Evolutionary conservation across 2,113 vertebrate genomes (phyloP).

Genomic region (Okapia johnstoni): DNA sequence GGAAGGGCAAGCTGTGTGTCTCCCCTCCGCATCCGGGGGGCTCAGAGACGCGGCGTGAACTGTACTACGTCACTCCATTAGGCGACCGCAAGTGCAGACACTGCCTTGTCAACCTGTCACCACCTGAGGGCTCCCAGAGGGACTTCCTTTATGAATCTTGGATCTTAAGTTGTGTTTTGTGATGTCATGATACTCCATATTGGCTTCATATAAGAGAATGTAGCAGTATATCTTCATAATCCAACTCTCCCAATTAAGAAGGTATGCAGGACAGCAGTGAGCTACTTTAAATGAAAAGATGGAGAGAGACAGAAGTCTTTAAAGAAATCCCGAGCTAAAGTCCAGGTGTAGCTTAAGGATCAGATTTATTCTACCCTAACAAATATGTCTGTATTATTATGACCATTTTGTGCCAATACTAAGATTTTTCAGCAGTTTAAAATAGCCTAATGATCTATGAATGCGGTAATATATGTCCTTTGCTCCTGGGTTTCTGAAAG

Average conservation of each 20-base stretch:
- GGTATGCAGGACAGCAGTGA: not conserved
- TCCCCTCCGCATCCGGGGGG: constrained; percentile 62
- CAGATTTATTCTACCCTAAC: not conserved
- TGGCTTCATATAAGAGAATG: not conserved
- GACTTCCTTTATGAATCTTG: constrained; percentile 49
- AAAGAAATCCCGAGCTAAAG: not conserved
- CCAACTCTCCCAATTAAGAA: not conserved
- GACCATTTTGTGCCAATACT: not conserved
- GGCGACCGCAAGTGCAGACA: constrained; percentile 46
- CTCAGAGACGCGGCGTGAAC: constrained; percentile 68
- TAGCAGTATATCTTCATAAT: not conserved
- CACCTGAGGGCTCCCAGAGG: constrained; percentile 11
- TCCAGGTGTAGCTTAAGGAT: not conserved
- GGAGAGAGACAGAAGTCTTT: not conserved
- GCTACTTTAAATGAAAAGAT: not conserved
- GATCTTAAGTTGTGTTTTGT: not conserved
- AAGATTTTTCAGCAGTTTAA: not conserved
- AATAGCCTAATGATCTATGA: not conserved
- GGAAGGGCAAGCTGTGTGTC: constrained; percentile 76
- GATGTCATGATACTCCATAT: not conserved
- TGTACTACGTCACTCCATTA: constrained; percentile 49
- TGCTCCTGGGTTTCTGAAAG: not conserved
- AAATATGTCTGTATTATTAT: not conserved
- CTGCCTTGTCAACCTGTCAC: constrained; percentile 76
- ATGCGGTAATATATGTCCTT: not conserved